Evolutionary conservation across 2,797 vertebrate genomes (phyloP), one percentile per base, ranked within the genome.

Genomic region (Argentina silus): DNA sequence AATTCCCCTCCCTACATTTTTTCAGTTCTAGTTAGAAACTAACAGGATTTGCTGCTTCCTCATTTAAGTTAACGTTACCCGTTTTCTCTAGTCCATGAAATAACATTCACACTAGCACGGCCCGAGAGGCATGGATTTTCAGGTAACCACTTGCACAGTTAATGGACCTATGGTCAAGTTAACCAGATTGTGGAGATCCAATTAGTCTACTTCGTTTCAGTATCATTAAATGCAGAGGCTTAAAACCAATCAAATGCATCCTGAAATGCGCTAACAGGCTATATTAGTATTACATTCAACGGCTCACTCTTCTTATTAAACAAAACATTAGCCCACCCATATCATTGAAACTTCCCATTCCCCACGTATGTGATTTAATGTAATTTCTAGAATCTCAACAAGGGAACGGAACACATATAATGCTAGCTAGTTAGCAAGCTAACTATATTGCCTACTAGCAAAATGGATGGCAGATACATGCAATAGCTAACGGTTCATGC

Each of bases 151-250:
- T 47, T 72, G 65, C 77, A 81, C 77, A 66, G 86, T 23, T 85
- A 85, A 47, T 61, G 67, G 73, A 78, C 65, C 73, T 66, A 48
- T 76, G 85, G 81, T 85, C 86, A 64, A 79, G 74, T 89, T 92
- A 90, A 91, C 90, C 80, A 85, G 91, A 92, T 92, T 88, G 81
- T 43, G 60, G 15, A 75, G 87, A 92, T 92, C 88, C 89, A 91
- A 90, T 94, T 91, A 91, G 43, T 21, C 19, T 23, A 70, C 68
- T 67, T 65, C 42, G 75, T 84, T 88, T 85, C 43, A 75, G 66
- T 70, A 45, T 77, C 66, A 72, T 89, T 91, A 88, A 82, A 86
- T 79, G 60, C 73, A 79, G 72, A 77, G 68, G 79, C 82, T 87
- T 61, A 74, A 70, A 65, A 78, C 42, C 62, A 63, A 75, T 80